Base-by-base conservation (phyloP, 2,888 invertebrate genomes). In the Scaptomyza parva region DNA sequence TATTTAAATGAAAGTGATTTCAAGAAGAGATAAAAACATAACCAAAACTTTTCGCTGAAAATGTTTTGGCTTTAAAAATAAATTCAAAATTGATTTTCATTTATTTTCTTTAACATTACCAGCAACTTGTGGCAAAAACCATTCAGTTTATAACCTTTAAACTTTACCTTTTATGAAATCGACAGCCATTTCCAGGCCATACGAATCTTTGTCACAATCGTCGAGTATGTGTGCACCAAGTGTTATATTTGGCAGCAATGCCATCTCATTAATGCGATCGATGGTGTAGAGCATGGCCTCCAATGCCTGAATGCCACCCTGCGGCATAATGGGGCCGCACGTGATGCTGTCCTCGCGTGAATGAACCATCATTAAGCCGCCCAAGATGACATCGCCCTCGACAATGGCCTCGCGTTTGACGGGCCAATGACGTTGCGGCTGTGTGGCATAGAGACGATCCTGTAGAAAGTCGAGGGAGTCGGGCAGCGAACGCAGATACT, bases 291-390 rank as follows among this genome's bases (percentile, higher is more conserved):
- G 92, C 97, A 97, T 97, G 0, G 95, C 96, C 90, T 97, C 97
- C 37, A 97, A 92, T 3, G 97, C 97, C 90, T 96, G 96, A 55
- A 96, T 94, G 48, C 96, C 95, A 7, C 97, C 97, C 92, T 97
- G 97, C 5, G 96, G 96, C 97, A 97, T 97, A 70, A 97, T 95
- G 17, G 95, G 96, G 0, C 97, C 97, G 88, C 97, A 97, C 44
- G 95, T 96, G 51, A 95, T 93, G 48, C 93, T 93, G 88, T 97
- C 96, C 78, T 96, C 96, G 20, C 97, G 93, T 63, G 96, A 96
- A 91, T 97, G 97, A 12, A 97, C 96, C 97, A 97, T 97, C 96
- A 97, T 97, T 47, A 97, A 93, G 0, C 97, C 97, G 2, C 97
- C 97, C 20, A 97, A 93, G 26, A 96, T 94, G 67, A 97, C 93